These are phyloP conservation scores for Cheumatopsyche charites DNA, from an alignment of 1,140 invertebrate species.

Conservation along the genomic window DNA sequence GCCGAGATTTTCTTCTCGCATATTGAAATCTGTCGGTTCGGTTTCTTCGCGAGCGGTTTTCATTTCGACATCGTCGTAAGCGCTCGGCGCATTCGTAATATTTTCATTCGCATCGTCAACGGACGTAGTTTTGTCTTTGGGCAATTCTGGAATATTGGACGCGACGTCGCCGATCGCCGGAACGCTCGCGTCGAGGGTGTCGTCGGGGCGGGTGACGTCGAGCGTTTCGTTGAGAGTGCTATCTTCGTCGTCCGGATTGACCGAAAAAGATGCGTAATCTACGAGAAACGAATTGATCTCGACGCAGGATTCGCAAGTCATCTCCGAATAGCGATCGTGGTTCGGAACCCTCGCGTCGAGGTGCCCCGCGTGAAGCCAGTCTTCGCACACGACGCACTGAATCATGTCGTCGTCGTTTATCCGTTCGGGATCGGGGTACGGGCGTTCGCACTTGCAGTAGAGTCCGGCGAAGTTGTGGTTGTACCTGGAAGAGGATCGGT, in stretches of 20 bases:
- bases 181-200: neutral
- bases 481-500: conserved; percentile 62
- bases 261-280: conserved; percentile 36
- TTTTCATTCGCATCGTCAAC: neutral
- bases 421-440: conserved; percentile 92
- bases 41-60: too few species aligned
- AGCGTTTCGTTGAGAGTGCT: conserved; percentile 8
- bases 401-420: conserved; percentile 89
- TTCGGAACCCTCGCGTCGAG: conserved; percentile 67
- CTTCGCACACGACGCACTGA: conserved; percentile 96
- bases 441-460: conserved; percentile 92
- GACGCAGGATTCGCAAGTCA: conserved; percentile 80
- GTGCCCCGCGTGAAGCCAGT: conserved; percentile 95
- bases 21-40: too few species aligned
- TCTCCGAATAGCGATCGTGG: conserved; percentile 74
- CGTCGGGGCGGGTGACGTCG: neutral
- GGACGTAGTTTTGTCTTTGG: neutral
- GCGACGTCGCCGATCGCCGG: neutral
- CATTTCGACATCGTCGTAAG: too few species aligned
- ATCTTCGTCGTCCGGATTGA: conserved; percentile 23
- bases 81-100: neutral
- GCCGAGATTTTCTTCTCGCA: neutral
- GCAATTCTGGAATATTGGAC: neutral
- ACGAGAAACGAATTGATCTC: conserved; percentile 72
- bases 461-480: conserved; percentile 94